Percentiles rank a stretch among this genome's conserved stretches.
phyloP scores from a whole-genome alignment of 2,888 invertebrate species.

The Orchesella flavescens region DNA sequence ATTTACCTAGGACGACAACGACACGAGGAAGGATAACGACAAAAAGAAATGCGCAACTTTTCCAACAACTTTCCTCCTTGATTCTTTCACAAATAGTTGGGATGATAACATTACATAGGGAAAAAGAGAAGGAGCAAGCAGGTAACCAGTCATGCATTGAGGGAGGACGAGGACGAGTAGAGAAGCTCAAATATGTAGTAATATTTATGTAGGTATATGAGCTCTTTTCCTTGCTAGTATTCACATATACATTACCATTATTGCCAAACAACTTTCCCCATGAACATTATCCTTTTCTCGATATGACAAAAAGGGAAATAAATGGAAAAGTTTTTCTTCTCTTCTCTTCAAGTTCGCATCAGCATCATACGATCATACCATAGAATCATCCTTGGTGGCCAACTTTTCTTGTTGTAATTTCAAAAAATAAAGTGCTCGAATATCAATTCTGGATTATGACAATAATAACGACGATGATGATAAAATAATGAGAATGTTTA shows the following conservation, averaged over 20 bases:
- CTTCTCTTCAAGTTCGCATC: neutral
- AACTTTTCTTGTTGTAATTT: neutral
- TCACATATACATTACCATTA: neutral
- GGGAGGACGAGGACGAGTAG: too few relatives aligned
- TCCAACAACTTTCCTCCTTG: constrained; percentile 7
- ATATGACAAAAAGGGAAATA: constrained; percentile 31
- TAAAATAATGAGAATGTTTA: constrained; percentile 31
- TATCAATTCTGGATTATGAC: constrained; percentile 27
- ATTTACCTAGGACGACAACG: neutral
- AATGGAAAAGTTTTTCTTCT: constrained; percentile 29
- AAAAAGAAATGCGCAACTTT: constrained; percentile 12
- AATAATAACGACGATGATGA: constrained; percentile 32
- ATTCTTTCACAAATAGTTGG: neutral
- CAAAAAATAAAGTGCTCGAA: constrained; percentile 24
- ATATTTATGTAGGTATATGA: neutral
- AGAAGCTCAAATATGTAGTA: too few relatives aligned
- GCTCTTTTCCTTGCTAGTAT: neutral
- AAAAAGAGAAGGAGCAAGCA: neutral
- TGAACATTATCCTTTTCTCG: constrained; percentile 27
- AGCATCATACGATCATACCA: neutral
- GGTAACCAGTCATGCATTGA: constrained; percentile 18
- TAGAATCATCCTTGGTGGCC: neutral
- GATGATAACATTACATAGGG: neutral
- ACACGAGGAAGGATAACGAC: neutral
- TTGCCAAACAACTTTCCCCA: constrained; percentile 25